phyloP scores from a whole-genome alignment of 2,888 invertebrate species.

The Apotomis capreana region DNA sequence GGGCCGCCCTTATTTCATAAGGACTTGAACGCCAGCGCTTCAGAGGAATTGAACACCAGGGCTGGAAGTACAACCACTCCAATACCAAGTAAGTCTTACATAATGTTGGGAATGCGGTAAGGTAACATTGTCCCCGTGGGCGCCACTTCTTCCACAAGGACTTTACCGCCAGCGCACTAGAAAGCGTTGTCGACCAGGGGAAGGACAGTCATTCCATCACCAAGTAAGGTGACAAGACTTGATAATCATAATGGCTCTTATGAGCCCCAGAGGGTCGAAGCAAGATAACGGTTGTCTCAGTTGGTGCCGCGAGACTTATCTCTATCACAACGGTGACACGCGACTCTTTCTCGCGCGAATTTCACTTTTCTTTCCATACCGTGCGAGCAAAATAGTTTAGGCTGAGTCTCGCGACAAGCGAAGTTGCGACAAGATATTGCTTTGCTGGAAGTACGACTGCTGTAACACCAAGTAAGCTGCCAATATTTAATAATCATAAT shows the following conservation, averaged over 20 bases:
- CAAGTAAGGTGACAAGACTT: no score
- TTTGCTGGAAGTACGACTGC: constrained; percentile 68
- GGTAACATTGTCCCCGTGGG: constrained; percentile 48
- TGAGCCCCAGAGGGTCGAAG: no score
- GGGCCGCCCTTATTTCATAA: constrained; percentile 86
- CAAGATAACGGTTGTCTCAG: no score
- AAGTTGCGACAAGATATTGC: no score
- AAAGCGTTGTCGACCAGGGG: constrained; percentile 70
- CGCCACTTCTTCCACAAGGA: constrained; percentile 44
- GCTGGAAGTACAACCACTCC: constrained; percentile 69
- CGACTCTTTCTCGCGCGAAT: no score
- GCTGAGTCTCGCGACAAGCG: no score
- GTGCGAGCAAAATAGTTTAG: no score
- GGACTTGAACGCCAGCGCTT: constrained; percentile 49
- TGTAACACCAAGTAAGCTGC: constrained; percentile 59
- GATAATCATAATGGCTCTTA: no score
- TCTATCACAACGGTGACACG: constrained; percentile 64
- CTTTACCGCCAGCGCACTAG: constrained; percentile 50
- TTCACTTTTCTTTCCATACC: no score
- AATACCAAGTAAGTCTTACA: constrained; percentile 59
- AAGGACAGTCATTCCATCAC: no score
- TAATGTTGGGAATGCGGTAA: no score
- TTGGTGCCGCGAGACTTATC: constrained; percentile 85
- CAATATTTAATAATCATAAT: no score
- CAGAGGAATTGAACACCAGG: constrained; percentile 71